Base-by-base conservation (phyloP, 2,888 invertebrate genomes). In the Holacanthella duospinosa region DNA sequence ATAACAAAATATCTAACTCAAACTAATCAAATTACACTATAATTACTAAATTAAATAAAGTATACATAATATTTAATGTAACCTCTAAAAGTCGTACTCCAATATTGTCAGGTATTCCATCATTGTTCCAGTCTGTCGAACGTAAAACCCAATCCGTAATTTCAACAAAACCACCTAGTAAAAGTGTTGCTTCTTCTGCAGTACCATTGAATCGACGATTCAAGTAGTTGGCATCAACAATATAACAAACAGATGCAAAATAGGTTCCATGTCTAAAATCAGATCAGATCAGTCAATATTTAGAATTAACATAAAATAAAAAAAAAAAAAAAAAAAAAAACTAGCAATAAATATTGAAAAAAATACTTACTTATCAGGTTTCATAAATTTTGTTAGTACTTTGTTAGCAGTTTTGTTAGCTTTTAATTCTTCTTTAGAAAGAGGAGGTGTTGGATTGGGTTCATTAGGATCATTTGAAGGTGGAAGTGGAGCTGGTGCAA, bases 81-180 rank as follows among this genome's bases (percentile, higher is more conserved):
- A n/a, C n/a, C 12, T 28, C 28, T 4, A 55, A 26, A 12, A 55
- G 28, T 26, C n/a, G 6, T 25, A 55, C 16, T 9, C 55, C 55
- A 55, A 55, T 55, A 55, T 55, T 55, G 27, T 55, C 55, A 25
- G 55, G 28, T 6, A 9, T 28, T 26, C 55, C 55, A n/a, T 55
- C 55, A 6, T 25, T 26, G 55, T 55, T 26, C 26, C 26, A 55
- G 25, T 55, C 55, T 3, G 55, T 55, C 2, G 55, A 4, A 16
- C 55, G 55, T 3, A 55, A n/a, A 12, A 55, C n/a, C 55, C 55
- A 55, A 26, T 55, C 28, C 6, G 55, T 16, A 9, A 55, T 26
- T 55, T 55, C 55, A 6, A 55, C 55, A n/a, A 55, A 55, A 6
- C 55, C 55, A 48, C 48, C 21, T 4, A 48, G 21, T 21, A 48